A percentile compares a stretch with the other conserved stretches of the same genome.
phyloP scores from a whole-genome alignment of 2,797 vertebrate species.

The Alectoris magna region DNA sequence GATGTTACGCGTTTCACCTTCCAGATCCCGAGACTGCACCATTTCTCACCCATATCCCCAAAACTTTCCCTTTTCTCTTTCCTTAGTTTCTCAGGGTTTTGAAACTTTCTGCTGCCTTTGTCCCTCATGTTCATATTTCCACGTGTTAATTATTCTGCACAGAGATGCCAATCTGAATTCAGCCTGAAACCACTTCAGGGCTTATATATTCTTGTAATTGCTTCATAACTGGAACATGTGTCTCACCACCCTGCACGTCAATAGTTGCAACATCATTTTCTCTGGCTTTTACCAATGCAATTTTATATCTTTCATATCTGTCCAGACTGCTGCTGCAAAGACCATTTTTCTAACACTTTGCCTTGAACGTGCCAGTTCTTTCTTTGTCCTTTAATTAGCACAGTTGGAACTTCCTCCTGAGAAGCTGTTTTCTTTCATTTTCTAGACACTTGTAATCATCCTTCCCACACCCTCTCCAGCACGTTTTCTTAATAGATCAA shows the following conservation, averaged over 20 bases:
- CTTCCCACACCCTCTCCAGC: not conserved
- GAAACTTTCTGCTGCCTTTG: not conserved
- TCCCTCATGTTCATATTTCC: not conserved
- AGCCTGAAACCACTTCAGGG: constrained; percentile 50
- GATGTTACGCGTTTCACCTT: not conserved
- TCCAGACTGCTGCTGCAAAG: constrained; percentile 31
- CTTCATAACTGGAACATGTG: constrained; percentile 63
- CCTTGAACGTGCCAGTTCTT: not conserved
- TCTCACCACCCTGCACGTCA: constrained; percentile 56
- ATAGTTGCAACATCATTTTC: constrained; percentile 61
- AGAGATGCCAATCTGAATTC: constrained; percentile 25
- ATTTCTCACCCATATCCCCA: not conserved
- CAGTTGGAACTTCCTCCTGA: not conserved
- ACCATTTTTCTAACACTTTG: constrained; percentile 9
- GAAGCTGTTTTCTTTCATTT: not conserved
- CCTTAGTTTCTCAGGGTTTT: constrained; percentile 4
- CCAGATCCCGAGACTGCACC: not conserved
- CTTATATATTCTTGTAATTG: constrained; percentile 65
- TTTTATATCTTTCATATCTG: constrained; percentile 47
- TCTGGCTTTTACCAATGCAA: constrained; percentile 35
- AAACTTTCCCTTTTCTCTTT: not conserved
- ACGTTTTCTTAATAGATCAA: not conserved
- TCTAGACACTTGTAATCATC: not conserved
- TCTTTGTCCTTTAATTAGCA: not conserved
- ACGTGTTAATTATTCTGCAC: not conserved